A percentile compares a stretch with the other conserved stretches of the same genome.
Conservation (phyloP, 2,797 vertebrate genomes). For the Xerus rutilus region DNA sequence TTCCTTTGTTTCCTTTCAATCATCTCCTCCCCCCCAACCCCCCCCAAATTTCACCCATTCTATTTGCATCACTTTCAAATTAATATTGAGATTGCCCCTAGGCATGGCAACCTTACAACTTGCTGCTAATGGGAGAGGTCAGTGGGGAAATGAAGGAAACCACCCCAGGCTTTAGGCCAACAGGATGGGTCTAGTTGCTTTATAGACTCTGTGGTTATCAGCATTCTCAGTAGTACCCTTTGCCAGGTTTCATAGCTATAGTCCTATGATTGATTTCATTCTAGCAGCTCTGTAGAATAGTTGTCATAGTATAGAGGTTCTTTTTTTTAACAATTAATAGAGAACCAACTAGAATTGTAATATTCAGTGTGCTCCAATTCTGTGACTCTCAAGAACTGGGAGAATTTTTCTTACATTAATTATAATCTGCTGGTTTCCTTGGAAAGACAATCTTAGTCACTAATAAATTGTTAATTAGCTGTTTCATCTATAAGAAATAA, state of each 20-base stretch:
- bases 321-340: constrained; percentile 47
- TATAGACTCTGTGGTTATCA: constrained; percentile 58
- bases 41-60: constrained; percentile 60
- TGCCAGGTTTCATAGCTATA: constrained; percentile 75
- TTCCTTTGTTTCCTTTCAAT: constrained; percentile 78
- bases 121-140: constrained; percentile 80
- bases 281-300: neutral
- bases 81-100: neutral
- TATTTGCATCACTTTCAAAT: constrained; percentile 79
- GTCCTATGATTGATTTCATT: neutral
- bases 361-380: neutral
- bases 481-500: neutral
- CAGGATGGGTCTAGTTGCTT: constrained; percentile 64
- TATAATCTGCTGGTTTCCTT: neutral
- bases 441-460: neutral
- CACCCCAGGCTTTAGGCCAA: constrained; percentile 85
- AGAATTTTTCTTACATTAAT: constrained; percentile 24
- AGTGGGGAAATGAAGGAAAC: constrained; percentile 74
- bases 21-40: constrained; percentile 66
- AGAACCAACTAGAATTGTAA: constrained; percentile 62
- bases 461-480: constrained; percentile 18
- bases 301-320: neutral
- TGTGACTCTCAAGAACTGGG: constrained; percentile 22
- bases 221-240: neutral
- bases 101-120: constrained; percentile 50